Evolutionary conservation across 2,888 invertebrate species (phyloP), one percentile per base, ranked within the genome.

Genomic region (Drosophila emarginata): DNA sequence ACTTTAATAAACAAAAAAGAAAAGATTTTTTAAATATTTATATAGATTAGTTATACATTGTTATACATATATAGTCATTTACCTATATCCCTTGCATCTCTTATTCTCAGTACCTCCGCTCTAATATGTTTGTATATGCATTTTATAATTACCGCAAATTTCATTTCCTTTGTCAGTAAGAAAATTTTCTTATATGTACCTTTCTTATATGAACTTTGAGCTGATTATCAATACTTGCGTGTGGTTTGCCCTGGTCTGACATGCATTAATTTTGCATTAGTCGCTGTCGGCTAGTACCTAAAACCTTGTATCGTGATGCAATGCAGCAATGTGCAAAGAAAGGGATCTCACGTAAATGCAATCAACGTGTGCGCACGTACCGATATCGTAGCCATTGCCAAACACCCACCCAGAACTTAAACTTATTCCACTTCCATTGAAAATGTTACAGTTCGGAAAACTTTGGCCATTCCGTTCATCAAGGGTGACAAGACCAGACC

Each of bases 361-460:
- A 84, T 84, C 87, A 84, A 53, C 51, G 72, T 56, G 65, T 32
- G 68, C 63, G 61, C 87, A 84, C 84, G 84, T 84, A 82, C 57
- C 70, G 74, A 79, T 82, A 84, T 69, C 75, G 68, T 66, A 67
- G 68, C 66, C 63, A 52, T n/a, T 56, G 45, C 14, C 54, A 45
- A 15, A 9, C 21, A 11, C 18, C 45, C 54, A 37, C 9, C 32
- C 50, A 69, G 36, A 39, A 57, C n/a, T 2, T 32, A 32, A 65
- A 37, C 7, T 50, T 21, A 50, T 18, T 37, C 14, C 36, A n/a
- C n/a, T 58, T 32, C 32, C 37, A 45, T 63, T 51, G 59, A 62
- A 70, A 36, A 61, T 65, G 76, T 75, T 76, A 75, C 64, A 59
- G 45, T 66, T 66, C 51, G 53, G 37, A 36, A 59, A 50, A 15